Evolutionary conservation across 30 jellyfish, hydroid and myxozoan genomes (phyloP).

Genomic region (Pelagia noctiluca): DNA sequence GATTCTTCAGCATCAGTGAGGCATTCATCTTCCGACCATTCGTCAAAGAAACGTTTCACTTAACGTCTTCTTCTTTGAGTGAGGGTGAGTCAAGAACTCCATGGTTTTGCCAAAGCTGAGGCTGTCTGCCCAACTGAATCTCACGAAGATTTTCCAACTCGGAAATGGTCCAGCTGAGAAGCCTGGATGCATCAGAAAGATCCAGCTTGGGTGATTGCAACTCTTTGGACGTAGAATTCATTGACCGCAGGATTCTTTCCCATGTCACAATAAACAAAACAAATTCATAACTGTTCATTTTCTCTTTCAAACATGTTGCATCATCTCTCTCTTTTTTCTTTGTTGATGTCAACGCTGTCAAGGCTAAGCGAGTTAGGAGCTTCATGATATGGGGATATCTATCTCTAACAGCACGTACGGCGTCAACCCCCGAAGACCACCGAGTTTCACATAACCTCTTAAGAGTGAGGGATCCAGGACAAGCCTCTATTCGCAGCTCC

Average conservation of each 20-base stretch:
- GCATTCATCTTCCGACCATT: too few relatives aligned
- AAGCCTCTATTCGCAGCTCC: slow-evolving; percentile 47
- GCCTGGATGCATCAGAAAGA: too few relatives aligned
- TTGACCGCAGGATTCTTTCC: too few relatives aligned
- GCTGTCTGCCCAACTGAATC: too few relatives aligned
- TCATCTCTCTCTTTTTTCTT: slow-evolving; percentile 26
- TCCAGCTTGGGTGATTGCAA: too few relatives aligned
- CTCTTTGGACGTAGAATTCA: too few relatives aligned
- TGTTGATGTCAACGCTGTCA: slow-evolving; percentile 37
- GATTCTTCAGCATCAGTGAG: slow-evolving; percentile 5
- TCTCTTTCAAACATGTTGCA: slow-evolving; percentile 14
- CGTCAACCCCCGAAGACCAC: slow-evolving; percentile 46
- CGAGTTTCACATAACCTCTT: slow-evolving; percentile 26
- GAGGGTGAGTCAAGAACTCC: too few relatives aligned
- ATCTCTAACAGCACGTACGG: slow-evolving; percentile 67
- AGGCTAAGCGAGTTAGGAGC: slow-evolving; percentile 32
- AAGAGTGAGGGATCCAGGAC: slow-evolving; percentile 31
- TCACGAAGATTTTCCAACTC: too few relatives aligned
- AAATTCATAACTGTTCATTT: slow-evolving; percentile 37
- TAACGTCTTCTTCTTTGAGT: too few relatives aligned
- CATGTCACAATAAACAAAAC: slow-evolving; percentile 26
- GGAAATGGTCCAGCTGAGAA: too few relatives aligned
- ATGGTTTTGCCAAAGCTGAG: too few relatives aligned
- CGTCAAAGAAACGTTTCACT: too few relatives aligned
- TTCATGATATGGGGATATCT: slow-evolving; percentile 57